Evolutionary conservation across 2,113 vertebrate species (phyloP), one percentile per base, ranked within the genome.

Genomic region (Lanius ludovicianus): DNA sequence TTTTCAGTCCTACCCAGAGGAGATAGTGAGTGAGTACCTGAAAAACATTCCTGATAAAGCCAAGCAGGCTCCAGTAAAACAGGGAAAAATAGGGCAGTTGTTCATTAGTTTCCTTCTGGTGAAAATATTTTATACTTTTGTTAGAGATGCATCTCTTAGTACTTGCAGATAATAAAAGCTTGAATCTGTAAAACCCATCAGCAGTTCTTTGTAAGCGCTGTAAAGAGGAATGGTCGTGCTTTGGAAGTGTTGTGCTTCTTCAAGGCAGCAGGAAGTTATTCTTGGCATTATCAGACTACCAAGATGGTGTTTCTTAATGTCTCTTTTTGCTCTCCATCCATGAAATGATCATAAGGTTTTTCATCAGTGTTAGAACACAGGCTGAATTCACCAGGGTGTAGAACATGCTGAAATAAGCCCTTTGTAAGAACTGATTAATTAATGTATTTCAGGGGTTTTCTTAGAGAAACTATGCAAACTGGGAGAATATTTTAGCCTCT

Each of bases 201-300:
- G 39, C 2, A 0, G 30, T n/a, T 31, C 46, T 24, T 57, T 60
- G 53, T 69, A 24, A 73, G 24, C 27, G 10, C 57, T 73, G 12
- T 21, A 9, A 57, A 39, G 41, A 52, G 17, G 10, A 71, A 60
- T 11, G 12, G 37, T 33, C 0, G 0, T 50, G 60, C 46, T 37
- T n/a, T 73, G 85, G 44, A 62, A 21, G 41, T 62, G 30, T 0
- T 65, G 63, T 79, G 41, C 57, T 89, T 19, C 55, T 68, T 71
- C 30, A 39, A 84, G 49, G 65, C 75, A 80, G 59, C 24, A 69
- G 35, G 71, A 63, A 35, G 88, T 87, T 93, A 55, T 91, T 82
- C 46, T 35, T 65, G 37, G 55, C 31, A 11, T 62, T 85, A 3
- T 28, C 71, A 55, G 44, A 21, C 24, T 23, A 12, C 15, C 14